Evolutionary conservation across 2,888 invertebrate species (phyloP).

Genomic region (Steromphala cineraria): DNA sequence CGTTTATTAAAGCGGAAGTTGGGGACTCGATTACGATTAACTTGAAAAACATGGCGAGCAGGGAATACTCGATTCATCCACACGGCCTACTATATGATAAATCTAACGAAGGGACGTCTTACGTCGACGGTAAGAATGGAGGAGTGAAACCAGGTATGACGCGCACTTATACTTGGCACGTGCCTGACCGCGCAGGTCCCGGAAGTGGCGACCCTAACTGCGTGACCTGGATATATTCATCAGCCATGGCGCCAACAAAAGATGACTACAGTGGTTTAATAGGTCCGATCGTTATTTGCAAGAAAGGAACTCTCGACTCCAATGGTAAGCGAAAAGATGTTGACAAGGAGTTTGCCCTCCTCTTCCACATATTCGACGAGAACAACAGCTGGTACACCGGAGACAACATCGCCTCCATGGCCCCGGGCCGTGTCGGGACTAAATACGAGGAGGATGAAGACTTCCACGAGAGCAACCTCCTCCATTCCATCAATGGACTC

Average conservation of each 20-base stretch:
- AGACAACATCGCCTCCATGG: slow-evolving; percentile 57
- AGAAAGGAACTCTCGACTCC: slow-evolving; percentile 42
- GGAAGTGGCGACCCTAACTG: slow-evolving; percentile 57
- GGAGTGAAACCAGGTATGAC: background rate
- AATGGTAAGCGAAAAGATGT: slow-evolving; percentile 46
- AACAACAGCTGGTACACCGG: slow-evolving; percentile 64
- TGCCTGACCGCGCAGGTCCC: slow-evolving; percentile 56
- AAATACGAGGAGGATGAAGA: background rate
- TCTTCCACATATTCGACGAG: slow-evolving; percentile 65
- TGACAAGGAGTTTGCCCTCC: slow-evolving; percentile 59
- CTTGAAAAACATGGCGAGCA: slow-evolving; percentile 54
- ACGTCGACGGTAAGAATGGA: slow-evolving; percentile 36
- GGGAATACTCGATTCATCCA: slow-evolving; percentile 53
- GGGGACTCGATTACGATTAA: slow-evolving; percentile 59
- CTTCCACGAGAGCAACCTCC: slow-evolving; percentile 48
- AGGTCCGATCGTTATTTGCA: slow-evolving; percentile 56
- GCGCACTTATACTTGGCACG: slow-evolving; percentile 50
- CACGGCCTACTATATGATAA: slow-evolving; percentile 57
- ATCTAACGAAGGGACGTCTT: slow-evolving; percentile 46
- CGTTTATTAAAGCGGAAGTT: slow-evolving; percentile 32
- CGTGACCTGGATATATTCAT: slow-evolving; percentile 56
- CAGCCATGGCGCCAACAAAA: slow-evolving; percentile 47
- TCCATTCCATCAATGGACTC: slow-evolving; percentile 55
- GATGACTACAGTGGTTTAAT: slow-evolving; percentile 56
- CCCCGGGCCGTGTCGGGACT: slow-evolving; percentile 32